Evolutionary conservation across 2,797 vertebrate genomes (phyloP).

Genomic region (Lophotriccus pileatus): DNA sequence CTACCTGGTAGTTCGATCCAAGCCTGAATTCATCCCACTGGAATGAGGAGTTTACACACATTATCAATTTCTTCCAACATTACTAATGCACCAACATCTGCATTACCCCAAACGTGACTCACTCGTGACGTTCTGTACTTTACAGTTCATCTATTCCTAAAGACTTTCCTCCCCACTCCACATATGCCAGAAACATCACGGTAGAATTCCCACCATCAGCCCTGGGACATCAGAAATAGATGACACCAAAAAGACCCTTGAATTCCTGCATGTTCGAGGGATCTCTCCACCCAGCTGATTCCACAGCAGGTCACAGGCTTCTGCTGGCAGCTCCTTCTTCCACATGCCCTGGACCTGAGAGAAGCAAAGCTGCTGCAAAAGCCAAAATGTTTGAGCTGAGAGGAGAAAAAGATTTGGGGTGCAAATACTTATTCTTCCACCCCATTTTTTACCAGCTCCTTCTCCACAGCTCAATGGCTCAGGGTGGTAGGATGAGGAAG

Average conservation of each 20-base stretch:
- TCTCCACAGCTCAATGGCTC: not conserved
- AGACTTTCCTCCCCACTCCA: not conserved
- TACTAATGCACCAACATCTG: not conserved
- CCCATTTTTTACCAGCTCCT: not conserved
- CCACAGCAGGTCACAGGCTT: not conserved
- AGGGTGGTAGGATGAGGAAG: not conserved
- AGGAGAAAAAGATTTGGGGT: not conserved
- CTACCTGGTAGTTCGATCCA: not conserved
- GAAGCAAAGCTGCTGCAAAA: not conserved
- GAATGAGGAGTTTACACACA: not conserved
- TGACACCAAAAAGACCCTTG: not conserved
- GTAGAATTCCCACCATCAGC: not conserved
- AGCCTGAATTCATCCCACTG: not conserved
- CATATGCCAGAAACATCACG: not conserved
- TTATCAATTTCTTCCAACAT: not conserved
- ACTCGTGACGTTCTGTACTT: not conserved
- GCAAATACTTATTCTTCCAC: not conserved
- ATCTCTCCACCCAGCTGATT: not conserved
- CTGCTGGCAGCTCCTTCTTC: not conserved
- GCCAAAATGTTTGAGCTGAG: not conserved
- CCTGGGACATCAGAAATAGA: not conserved
- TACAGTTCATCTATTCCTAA: not conserved
- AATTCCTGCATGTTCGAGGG: not conserved
- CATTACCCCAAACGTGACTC: not conserved
- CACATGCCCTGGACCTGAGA: not conserved